Conservation (phyloP, 2,797 vertebrate genomes). For the Oreonectes daqikongensis region DNA sequence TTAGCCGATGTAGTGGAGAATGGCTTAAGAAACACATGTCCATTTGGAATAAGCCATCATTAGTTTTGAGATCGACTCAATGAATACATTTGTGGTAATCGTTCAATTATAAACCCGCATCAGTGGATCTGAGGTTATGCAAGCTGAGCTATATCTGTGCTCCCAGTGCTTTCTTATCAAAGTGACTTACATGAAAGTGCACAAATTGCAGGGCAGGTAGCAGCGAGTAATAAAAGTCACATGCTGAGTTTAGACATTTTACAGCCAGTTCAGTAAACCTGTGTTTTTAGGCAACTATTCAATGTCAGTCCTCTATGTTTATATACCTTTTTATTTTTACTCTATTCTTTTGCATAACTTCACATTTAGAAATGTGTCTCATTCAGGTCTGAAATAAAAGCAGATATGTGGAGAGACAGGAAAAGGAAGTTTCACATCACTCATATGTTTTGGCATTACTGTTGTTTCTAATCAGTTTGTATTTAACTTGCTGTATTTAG, state of each 20-base stretch:
- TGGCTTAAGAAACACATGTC: no score
- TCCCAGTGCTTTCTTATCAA: neutral
- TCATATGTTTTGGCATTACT: neutral
- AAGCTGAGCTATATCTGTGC: neutral
- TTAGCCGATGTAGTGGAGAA: no score
- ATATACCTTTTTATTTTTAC: neutral
- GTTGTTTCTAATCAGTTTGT: constrained; percentile 31
- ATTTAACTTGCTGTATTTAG: neutral
- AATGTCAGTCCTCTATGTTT: neutral
- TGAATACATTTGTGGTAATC: no score
- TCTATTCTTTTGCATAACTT: neutral
- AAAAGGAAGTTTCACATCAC: constrained; percentile 19
- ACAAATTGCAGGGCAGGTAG: constrained; percentile 15
- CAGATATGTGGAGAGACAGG: neutral
- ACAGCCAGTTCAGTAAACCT: neutral
- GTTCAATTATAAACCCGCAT: neutral
- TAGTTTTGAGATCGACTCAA: no score
- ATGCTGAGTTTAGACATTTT: neutral
- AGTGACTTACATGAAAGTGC: neutral
- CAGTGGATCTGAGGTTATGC: neutral
- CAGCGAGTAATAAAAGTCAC: neutral
- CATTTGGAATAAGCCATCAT: no score
- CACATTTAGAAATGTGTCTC: neutral
- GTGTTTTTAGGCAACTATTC: neutral
- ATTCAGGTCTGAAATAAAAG: neutral